These are phyloP conservation scores for Sebastes oblongus DNA, from an alignment of 2,797 vertebrate species.

Conservation along the genomic window DNA sequence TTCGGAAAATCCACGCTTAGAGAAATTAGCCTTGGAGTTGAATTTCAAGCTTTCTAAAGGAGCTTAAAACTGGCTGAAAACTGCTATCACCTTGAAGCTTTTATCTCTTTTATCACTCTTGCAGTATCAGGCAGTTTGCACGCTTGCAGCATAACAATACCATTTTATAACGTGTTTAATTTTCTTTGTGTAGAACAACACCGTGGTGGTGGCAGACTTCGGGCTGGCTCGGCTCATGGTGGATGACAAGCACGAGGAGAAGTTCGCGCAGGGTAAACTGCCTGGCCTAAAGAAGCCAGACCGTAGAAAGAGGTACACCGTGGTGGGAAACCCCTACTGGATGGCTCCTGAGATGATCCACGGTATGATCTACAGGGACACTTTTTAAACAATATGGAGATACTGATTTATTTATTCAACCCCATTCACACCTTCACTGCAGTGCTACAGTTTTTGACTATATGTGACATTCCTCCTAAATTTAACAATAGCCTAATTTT, in stretches of 20 bases:
- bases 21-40: not conserved
- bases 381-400: not conserved
- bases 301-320: slow-evolving; percentile 95
- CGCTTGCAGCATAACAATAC: not conserved
- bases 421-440: not conserved
- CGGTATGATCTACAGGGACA: slow-evolving; percentile 76
- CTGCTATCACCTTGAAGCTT: not conserved
- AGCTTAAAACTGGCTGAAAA: not conserved
- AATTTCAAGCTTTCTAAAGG: not conserved
- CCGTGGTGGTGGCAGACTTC: slow-evolving; percentile 95
- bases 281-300: slow-evolving; percentile 89
- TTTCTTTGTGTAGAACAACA: slow-evolving; percentile 85
- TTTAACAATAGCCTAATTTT: not conserved
- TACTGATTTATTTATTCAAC: not conserved
- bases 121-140: not conserved
- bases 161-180: not conserved
- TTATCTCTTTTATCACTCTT: not conserved
- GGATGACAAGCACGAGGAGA: slow-evolving; percentile 88
- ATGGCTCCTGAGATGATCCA: slow-evolving; percentile 99
- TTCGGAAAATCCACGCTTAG: not conserved
- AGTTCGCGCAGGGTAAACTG: slow-evolving; percentile 81
- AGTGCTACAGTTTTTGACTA: not conserved
- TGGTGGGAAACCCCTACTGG: slow-evolving; percentile 99
- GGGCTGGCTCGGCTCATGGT: slow-evolving; percentile 94
- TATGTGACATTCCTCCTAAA: not conserved